Percentiles rank a stretch among this genome's conserved stretches.
phyloP scores from a whole-genome alignment of 2,797 vertebrate species.

The Passerculus sandwichensis region DNA sequence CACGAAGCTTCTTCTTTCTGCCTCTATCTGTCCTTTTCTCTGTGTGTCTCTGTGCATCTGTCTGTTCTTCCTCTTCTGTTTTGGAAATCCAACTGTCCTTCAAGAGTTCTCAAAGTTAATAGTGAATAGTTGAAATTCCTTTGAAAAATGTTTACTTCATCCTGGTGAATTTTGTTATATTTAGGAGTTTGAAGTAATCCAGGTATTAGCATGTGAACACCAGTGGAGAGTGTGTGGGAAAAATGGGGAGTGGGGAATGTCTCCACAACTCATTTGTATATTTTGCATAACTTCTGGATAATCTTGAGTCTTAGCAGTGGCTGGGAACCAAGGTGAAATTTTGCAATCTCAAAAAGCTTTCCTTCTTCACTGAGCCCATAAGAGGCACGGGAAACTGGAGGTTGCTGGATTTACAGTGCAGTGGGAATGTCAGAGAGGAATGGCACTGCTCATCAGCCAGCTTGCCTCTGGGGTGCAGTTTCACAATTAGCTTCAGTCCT shows the following conservation, averaged over 20 bases:
- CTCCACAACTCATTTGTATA: neutral
- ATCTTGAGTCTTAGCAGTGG: neutral
- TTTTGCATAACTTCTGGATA: neutral
- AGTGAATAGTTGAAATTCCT: neutral
- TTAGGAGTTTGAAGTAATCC: neutral
- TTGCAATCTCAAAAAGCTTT: neutral
- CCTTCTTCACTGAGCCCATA: neutral
- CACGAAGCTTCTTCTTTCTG: neutral
- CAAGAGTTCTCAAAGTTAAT: neutral
- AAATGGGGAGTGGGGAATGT: rapidly evolving
- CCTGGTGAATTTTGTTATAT: neutral
- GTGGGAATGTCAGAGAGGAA: neutral
- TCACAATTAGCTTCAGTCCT: neutral
- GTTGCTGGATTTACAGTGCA: neutral
- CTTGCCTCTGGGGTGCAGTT: neutral
- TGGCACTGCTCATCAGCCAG: neutral
- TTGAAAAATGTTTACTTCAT: neutral
- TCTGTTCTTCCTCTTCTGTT: neutral
- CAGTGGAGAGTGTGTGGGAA: neutral
- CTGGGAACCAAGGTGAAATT: neutral
- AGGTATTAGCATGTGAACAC: neutral
- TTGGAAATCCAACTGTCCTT: neutral
- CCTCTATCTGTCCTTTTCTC: neutral
- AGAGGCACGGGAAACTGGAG: neutral
- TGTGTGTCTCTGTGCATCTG: neutral